A percentile compares a stretch with the other conserved stretches of the same genome.
Conservation (phyloP, 2,113 vertebrate species). For the Aleadryas rufinucha region DNA sequence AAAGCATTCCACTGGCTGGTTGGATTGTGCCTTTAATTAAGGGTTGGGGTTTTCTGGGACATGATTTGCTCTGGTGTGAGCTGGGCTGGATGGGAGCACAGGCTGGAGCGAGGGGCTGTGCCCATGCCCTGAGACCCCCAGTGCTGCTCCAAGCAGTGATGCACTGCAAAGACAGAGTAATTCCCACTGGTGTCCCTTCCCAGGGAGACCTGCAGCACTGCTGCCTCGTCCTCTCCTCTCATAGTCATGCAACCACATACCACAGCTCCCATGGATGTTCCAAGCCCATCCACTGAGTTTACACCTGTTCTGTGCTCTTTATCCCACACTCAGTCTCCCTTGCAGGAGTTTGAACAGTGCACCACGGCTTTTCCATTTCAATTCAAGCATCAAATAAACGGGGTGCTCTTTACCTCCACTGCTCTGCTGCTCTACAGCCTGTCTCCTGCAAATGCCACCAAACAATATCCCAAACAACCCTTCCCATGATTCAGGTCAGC, state of each 20-base stretch:
- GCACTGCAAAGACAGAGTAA: neutral
- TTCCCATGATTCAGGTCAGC: accelerated
- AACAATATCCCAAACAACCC: neutral
- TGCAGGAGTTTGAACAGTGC: neutral
- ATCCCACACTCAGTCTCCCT: neutral
- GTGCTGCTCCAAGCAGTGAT: neutral
- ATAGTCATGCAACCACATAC: neutral
- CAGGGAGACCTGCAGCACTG: neutral
- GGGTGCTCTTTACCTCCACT: neutral
- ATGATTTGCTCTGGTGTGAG: neutral
- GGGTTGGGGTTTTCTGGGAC: neutral
- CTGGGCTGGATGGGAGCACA: accelerated
- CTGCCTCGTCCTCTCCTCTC: neutral
- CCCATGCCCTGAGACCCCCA: neutral
- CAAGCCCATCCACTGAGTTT: neutral
- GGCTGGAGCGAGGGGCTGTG: neutral
- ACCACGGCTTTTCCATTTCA: neutral
- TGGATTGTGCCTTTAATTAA: neutral
- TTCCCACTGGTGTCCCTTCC: neutral
- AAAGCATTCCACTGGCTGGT: neutral
- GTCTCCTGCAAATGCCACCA: neutral
- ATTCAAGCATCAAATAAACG: neutral
- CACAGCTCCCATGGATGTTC: neutral
- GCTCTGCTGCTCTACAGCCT: neutral
- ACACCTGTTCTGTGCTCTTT: neutral